Percentiles rank a stretch among this genome's conserved stretches.
Evolutionary conservation across 2,113 vertebrate species (phyloP).

Genomic region (Xenotilapia longispinis): DNA sequence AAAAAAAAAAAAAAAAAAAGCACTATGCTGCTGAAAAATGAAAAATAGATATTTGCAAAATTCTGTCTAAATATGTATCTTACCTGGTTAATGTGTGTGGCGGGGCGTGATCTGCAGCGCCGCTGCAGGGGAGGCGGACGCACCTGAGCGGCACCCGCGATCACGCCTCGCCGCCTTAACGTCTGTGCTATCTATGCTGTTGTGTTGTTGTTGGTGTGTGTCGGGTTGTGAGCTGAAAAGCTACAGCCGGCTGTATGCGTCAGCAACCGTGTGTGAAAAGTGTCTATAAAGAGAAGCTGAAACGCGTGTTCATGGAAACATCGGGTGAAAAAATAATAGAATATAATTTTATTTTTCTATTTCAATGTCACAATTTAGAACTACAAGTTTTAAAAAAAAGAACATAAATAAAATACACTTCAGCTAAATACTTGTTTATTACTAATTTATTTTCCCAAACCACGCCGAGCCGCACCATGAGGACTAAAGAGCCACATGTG

Average conservation of each 20-base stretch:
- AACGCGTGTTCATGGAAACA: background rate
- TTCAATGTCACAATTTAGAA: background rate
- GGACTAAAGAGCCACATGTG: background rate
- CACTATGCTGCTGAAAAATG: rapidly evolving
- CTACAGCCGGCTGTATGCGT: rapidly evolving
- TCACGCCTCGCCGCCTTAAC: rapidly evolving
- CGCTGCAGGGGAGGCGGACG: rapidly evolving
- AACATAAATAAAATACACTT: background rate
- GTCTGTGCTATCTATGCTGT: rapidly evolving
- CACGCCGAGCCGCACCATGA: rapidly evolving
- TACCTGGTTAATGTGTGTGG: background rate
- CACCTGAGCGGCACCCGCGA: rapidly evolving
- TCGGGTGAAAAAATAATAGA: background rate
- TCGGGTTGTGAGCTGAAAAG: rapidly evolving
- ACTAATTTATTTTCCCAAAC: background rate
- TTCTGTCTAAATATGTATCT: rapidly evolving
- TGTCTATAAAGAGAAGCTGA: background rate
- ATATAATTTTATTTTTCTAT: background rate
- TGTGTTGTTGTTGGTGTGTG: background rate
- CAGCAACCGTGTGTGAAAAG: background rate
- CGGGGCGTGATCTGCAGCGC: rapidly evolving
- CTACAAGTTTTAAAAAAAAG: rapidly evolving
- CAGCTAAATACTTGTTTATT: background rate
- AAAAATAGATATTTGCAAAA: background rate
- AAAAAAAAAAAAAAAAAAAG: background rate